A percentile compares a stretch with the other conserved stretches of the same genome.
These are phyloP conservation scores for Acanthopagrus latus DNA, from an alignment of 2,797 vertebrate species.

Conservation along the genomic window DNA sequence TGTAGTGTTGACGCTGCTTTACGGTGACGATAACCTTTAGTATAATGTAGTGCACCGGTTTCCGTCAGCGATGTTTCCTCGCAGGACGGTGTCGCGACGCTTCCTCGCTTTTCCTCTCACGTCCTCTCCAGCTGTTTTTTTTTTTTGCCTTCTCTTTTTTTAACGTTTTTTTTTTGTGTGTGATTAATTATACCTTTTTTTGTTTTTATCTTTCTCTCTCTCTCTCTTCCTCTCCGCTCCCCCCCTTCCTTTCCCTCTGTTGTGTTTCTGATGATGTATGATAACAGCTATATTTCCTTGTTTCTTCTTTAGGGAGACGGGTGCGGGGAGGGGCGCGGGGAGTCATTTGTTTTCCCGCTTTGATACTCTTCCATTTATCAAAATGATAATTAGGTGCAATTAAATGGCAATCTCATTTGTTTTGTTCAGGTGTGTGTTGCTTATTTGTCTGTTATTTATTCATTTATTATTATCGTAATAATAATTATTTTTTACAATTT, in stretches of 20 bases:
- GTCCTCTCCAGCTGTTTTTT: slow-evolving; percentile 69
- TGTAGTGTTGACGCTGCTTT: slow-evolving; percentile 83
- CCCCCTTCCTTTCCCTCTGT: slow-evolving; percentile 59
- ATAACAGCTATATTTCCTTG: slow-evolving; percentile 80
- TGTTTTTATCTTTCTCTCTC: slow-evolving; percentile 63
- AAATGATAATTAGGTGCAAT: slow-evolving; percentile 91
- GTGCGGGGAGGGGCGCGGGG: slow-evolving; percentile 74
- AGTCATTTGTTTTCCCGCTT: slow-evolving; percentile 84
- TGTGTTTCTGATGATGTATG: slow-evolving; percentile 83
- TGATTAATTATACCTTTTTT: slow-evolving; percentile 84
- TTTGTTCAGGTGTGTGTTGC: slow-evolving; percentile 86
- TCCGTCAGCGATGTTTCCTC: slow-evolving; percentile 76
- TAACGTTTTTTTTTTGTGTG: slow-evolving; percentile 35
- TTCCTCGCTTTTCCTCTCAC: slow-evolving; percentile 75
- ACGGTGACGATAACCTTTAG: slow-evolving; percentile 85
- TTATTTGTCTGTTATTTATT: slow-evolving; percentile 62
- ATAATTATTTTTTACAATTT: slow-evolving; percentile 44
- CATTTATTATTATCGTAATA: too few relatives aligned
- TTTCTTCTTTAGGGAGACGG: slow-evolving; percentile 83
- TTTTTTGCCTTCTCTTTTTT: not conserved
- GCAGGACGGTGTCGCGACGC: slow-evolving; percentile 74
- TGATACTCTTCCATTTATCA: slow-evolving; percentile 89
- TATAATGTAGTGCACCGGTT: slow-evolving; percentile 79
- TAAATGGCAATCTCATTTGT: slow-evolving; percentile 89
- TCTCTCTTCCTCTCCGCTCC: slow-evolving; percentile 34